A percentile compares a stretch with the other conserved stretches of the same genome.
phyloP scores from a whole-genome alignment of 2,797 vertebrate genomes.

The Rhinogobio ventralis region DNA sequence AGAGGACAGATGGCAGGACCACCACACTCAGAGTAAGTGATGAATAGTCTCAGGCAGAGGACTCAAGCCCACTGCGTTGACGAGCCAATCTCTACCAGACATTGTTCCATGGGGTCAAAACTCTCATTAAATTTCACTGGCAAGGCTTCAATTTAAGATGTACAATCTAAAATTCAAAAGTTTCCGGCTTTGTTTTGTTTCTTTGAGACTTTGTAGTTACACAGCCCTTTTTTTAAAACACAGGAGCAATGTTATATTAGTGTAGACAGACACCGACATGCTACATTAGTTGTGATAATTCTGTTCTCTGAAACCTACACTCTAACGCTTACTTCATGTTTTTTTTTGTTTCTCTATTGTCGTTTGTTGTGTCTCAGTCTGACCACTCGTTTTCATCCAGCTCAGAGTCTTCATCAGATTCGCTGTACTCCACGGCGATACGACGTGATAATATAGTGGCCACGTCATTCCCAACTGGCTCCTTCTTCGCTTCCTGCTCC shows the following conservation, averaged over 20 bases:
- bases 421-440: slow-evolving; percentile 93
- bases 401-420: slow-evolving; percentile 93
- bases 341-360: not conserved
- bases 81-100: not conserved
- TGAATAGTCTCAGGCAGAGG: slow-evolving; percentile 37
- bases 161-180: not conserved
- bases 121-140: slow-evolving; percentile 18
- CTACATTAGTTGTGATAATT: slow-evolving; percentile 46
- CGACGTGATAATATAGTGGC: slow-evolving; percentile 91
- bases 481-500: slow-evolving; percentile 92
- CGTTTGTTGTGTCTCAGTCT: slow-evolving; percentile 73
- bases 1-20: slow-evolving; percentile 40
- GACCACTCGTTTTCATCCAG: slow-evolving; percentile 94
- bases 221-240: slow-evolving; percentile 21
- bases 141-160: slow-evolving; percentile 16
- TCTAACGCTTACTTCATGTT: slow-evolving; percentile 30
- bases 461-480: slow-evolving; percentile 92
- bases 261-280: slow-evolving; percentile 37
- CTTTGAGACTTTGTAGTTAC: slow-evolving; percentile 21
- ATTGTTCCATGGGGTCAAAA: slow-evolving; percentile 19
- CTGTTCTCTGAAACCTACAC: slow-evolving; percentile 27
- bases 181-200: slow-evolving; percentile 7
- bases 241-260: slow-evolving; percentile 13
- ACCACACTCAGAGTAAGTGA: slow-evolving; percentile 32
- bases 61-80: slow-evolving; percentile 3